phyloP scores from a whole-genome alignment of 1,140 invertebrate genomes.

The Drosophila bifasciata region DNA sequence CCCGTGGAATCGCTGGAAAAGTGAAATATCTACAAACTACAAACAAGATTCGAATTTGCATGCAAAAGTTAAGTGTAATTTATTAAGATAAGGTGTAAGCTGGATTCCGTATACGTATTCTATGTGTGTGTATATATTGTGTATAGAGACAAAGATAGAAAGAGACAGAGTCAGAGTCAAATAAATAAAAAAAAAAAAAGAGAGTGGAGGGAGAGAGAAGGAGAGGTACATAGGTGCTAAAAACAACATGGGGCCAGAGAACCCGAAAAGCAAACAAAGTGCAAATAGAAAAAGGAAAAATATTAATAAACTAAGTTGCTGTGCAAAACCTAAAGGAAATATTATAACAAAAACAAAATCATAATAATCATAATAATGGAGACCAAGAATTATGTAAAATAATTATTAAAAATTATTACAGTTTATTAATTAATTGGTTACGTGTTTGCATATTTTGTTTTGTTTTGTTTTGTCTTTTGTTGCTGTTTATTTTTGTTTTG shows the following conservation, averaged over 20 bases:
- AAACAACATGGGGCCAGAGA: not conserved
- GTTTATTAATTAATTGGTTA: constrained; percentile 48
- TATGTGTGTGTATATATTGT: constrained; percentile 22
- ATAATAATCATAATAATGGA: constrained; percentile 19
- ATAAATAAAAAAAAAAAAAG: constrained; percentile 10
- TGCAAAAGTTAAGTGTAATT: constrained; percentile 40
- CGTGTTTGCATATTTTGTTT: constrained; percentile 29
- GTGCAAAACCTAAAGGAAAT: constrained; percentile 45
- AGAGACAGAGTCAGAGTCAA: constrained; percentile 15
- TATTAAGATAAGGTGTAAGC: constrained; percentile 44
- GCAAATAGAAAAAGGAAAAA: constrained; percentile 45
- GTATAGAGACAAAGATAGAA: constrained; percentile 26
- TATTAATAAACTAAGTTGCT: constrained; percentile 41
- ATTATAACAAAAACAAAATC: constrained; percentile 26
- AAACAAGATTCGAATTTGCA: constrained; percentile 38
- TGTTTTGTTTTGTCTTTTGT: constrained; percentile 24
- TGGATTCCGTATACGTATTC: constrained; percentile 34
- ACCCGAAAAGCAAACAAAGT: constrained; percentile 38
- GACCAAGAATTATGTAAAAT: constrained; percentile 39
- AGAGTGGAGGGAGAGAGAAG: constrained; percentile 15
- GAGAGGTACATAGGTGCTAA: constrained; percentile 6
- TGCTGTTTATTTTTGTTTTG: constrained; percentile 35
- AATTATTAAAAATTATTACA: constrained; percentile 23
- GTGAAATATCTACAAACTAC: constrained; percentile 37
- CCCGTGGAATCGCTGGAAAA: not conserved